phyloP scores from a whole-genome alignment of 2,888 invertebrate genomes.

The Glaucopsyche alexis region DNA sequence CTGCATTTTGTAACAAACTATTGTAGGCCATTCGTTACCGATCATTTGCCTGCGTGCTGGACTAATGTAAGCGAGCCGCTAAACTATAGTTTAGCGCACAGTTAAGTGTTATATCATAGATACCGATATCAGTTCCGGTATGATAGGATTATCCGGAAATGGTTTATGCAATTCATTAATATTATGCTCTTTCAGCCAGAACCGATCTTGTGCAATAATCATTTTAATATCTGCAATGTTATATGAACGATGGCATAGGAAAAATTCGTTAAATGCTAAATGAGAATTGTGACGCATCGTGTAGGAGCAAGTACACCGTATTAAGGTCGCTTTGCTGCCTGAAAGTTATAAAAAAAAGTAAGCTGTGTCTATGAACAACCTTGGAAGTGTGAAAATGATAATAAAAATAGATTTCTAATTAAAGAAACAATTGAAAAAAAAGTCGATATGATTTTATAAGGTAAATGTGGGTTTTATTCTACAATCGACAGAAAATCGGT shows the following conservation, averaged over 20 bases:
- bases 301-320: too few relatives aligned
- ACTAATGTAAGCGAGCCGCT: neutral
- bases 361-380: too few relatives aligned
- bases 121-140: slow-evolving; percentile 13
- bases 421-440: too few relatives aligned
- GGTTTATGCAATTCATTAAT: slow-evolving; percentile 5
- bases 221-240: neutral
- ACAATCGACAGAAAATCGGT: too few relatives aligned
- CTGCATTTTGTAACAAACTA: too few relatives aligned
- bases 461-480: too few relatives aligned
- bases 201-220: slow-evolving; percentile 13
- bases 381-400: too few relatives aligned
- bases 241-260: neutral
- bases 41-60: neutral
- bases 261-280: neutral
- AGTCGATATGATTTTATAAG: too few relatives aligned
- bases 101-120: slow-evolving; percentile 1
- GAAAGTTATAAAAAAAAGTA: too few relatives aligned
- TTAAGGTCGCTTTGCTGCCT: too few relatives aligned
- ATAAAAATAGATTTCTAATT: too few relatives aligned
- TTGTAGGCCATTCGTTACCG: neutral
- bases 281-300: neutral
- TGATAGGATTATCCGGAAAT: slow-evolving; percentile 13
- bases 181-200: slow-evolving; percentile 16
- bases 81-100: neutral